A percentile compares a stretch with the other conserved stretches of the same genome.
Evolutionary conservation across 2,888 invertebrate genomes (phyloP).

Genomic region (Spilosoma lubricipeda): DNA sequence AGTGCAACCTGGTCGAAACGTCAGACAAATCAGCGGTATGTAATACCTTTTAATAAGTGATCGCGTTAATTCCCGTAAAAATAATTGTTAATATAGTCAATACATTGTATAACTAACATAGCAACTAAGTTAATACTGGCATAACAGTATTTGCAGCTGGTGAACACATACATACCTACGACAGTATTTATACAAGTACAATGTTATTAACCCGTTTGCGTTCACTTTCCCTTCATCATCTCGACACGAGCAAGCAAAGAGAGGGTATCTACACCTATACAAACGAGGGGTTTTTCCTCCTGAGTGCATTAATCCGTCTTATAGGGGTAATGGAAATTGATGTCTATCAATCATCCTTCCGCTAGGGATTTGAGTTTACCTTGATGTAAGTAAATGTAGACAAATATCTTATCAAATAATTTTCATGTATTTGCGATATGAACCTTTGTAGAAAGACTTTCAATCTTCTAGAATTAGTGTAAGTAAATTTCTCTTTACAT

Average conservation of each 20-base stretch:
- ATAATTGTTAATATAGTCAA: no score
- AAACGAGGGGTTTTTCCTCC: conserved; percentile 55
- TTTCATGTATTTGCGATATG: background rate
- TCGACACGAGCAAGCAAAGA: conserved; percentile 26
- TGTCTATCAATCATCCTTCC: conserved; percentile 54
- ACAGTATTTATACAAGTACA: background rate
- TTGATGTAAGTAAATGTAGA: background rate
- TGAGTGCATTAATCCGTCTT: conserved; percentile 59
- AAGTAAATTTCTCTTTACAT: background rate
- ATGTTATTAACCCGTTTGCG: conserved; percentile 13
- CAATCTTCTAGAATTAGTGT: background rate
- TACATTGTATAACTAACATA: no score
- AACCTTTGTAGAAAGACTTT: background rate
- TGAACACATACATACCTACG: background rate
- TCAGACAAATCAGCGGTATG: no score
- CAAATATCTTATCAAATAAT: background rate
- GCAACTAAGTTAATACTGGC: no score
- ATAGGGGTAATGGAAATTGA: conserved; percentile 49
- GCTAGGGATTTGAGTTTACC: conserved; percentile 31
- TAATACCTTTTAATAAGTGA: no score
- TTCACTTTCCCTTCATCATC: conserved; percentile 20
- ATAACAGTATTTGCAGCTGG: background rate
- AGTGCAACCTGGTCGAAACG: no score
- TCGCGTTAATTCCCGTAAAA: no score
- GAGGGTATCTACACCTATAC: conserved; percentile 43